phyloP scores from a whole-genome alignment of 2,888 invertebrate species.

The Chesias legatella region DNA sequence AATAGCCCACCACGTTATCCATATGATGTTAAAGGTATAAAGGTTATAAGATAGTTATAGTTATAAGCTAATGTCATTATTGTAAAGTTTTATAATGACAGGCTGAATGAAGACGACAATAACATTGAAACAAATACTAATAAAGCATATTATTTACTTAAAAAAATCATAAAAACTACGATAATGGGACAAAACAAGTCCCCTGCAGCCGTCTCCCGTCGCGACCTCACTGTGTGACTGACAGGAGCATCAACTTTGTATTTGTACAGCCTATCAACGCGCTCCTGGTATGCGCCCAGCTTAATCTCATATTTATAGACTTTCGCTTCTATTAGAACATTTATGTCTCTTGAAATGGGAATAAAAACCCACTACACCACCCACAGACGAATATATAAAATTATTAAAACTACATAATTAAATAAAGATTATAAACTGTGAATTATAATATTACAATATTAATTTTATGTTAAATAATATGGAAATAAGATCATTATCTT shows the following conservation, averaged over 20 bases:
- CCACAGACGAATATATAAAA: conserved; percentile 6
- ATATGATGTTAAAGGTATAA: too few relatives aligned
- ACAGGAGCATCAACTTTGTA: conserved; percentile 60
- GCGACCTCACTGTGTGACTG: conserved; percentile 29
- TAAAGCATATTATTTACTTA: conserved; percentile 22
- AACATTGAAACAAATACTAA: conserved; percentile 11
- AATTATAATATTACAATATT: too few relatives aligned
- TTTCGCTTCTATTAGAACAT: conserved; percentile 46
- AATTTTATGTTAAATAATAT: too few relatives aligned
- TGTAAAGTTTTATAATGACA: too few relatives aligned
- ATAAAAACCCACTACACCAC: conserved; percentile 14
- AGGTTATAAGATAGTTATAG: too few relatives aligned
- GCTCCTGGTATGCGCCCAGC: conserved; percentile 65
- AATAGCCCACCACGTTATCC: too few relatives aligned
- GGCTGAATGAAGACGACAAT: too few relatives aligned
- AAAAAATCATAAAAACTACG: conserved; percentile 20
- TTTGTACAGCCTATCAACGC: conserved; percentile 64
- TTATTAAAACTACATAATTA: too few relatives aligned
- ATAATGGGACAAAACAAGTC: conserved; percentile 24
- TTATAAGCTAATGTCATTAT: too few relatives aligned
- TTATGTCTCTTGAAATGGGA: conserved; percentile 14
- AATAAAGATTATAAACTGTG: too few relatives aligned
- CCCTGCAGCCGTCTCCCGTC: conserved; percentile 32
- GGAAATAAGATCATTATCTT: too few relatives aligned
- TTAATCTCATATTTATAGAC: conserved; percentile 56